A percentile compares a stretch with the other conserved stretches of the same genome.
These are phyloP conservation scores for Sylvicapra grimmia DNA, from an alignment of 2,113 vertebrate species.

Conservation along the genomic window DNA sequence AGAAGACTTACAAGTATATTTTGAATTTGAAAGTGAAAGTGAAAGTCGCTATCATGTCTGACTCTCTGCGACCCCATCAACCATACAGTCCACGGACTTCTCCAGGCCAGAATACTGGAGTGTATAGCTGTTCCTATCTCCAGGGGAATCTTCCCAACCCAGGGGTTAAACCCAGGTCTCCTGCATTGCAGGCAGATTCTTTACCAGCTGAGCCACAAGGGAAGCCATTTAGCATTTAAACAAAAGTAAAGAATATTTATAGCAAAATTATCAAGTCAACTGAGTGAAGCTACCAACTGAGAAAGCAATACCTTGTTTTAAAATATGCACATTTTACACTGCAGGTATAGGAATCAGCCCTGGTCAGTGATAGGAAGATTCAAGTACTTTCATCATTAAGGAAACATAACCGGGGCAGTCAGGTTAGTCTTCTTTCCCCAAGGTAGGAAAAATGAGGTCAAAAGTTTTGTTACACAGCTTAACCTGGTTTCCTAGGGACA, in stretches of 20 bases:
- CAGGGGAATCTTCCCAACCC: not conserved
- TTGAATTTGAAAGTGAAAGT: not conserved
- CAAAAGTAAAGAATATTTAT: not conserved
- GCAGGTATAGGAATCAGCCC: not conserved
- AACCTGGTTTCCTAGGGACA: not conserved
- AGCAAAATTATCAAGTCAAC: not conserved
- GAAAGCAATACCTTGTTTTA: not conserved
- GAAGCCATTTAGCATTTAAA: not conserved
- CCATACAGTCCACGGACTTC: not conserved
- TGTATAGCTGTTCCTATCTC: not conserved
- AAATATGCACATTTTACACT: not conserved
- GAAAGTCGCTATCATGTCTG: not conserved
- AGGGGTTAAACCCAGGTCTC: not conserved
- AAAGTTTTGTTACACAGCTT: not conserved
- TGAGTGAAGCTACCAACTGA: not conserved
- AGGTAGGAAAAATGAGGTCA: not conserved
- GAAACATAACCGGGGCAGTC: not conserved
- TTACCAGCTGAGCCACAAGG: not conserved
- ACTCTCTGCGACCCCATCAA: fast-evolving
- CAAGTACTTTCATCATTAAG: not conserved
- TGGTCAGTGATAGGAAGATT: not conserved
- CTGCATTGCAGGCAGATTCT: not conserved
- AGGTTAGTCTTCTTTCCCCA: not conserved
- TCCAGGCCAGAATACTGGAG: not conserved
- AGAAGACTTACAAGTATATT: not conserved